phyloP scores from a whole-genome alignment of 1,140 invertebrate species.

The Cydia splendana region DNA sequence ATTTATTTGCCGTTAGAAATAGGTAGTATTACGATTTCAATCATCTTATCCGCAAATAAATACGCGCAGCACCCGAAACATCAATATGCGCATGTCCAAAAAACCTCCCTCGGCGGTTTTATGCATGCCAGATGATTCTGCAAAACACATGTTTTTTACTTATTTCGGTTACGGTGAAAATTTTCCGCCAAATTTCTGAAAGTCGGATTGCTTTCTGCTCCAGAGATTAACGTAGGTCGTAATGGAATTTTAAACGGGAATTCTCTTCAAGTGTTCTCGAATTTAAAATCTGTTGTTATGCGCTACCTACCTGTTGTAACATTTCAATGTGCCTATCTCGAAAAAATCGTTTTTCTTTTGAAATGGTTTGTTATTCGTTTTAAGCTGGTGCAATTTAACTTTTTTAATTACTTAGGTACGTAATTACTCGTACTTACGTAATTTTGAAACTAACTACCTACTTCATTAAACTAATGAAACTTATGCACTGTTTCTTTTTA shows the following conservation, averaged over 20 bases:
- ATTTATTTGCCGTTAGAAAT: no score
- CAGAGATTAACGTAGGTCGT: conserved; percentile 19
- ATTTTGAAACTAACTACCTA: no score
- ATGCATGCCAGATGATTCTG: conserved; percentile 10
- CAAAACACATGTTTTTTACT: conserved; percentile 10
- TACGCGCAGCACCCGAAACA: no score
- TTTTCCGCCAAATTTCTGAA: conserved; percentile 28
- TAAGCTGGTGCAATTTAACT: no score
- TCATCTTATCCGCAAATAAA: no score
- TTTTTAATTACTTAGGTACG: no score
- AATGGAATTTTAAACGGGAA: conserved; percentile 5
- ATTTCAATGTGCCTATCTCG: neutral
- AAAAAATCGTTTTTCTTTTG: neutral
- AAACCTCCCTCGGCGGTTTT: no score
- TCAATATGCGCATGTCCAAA: no score
- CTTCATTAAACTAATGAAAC: no score
- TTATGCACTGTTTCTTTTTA: no score
- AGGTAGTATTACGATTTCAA: no score
- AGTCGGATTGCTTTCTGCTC: conserved; percentile 21
- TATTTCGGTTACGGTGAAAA: conserved; percentile 1
- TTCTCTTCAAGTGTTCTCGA: neutral
- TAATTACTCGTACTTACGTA: no score
- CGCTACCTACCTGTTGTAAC: neutral
- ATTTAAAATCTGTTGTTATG: conserved; percentile 3
- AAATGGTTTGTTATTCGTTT: neutral